phyloP scores from a whole-genome alignment of 2,113 vertebrate genomes.

The Typhlomys cinereus region DNA sequence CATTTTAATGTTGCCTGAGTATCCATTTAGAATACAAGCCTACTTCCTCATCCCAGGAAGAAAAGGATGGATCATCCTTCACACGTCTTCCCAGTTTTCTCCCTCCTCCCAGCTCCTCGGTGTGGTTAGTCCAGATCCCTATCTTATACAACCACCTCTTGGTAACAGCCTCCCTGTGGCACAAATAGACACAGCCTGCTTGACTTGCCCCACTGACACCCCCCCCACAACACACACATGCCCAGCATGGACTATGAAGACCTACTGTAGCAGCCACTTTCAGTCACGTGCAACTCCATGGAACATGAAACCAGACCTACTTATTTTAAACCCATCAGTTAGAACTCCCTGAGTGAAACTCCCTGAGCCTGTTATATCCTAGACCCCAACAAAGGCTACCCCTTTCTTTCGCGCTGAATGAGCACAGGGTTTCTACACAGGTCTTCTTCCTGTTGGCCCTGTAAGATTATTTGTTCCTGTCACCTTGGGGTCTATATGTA shows the following conservation, averaged over 20 bases:
- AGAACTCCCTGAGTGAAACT: background rate
- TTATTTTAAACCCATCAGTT: too few relatives aligned
- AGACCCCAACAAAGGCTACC: background rate
- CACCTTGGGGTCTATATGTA: background rate
- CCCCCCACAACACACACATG: background rate
- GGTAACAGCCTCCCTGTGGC: background rate
- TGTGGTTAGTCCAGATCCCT: background rate
- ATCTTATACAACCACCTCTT: background rate
- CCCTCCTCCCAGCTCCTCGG: background rate
- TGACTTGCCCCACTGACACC: too few relatives aligned
- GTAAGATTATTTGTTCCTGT: background rate
- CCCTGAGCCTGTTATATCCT: background rate
- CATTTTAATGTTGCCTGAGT: too few relatives aligned
- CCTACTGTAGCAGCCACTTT: background rate
- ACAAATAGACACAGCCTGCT: background rate
- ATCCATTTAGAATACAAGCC: background rate
- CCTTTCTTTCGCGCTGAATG: background rate
- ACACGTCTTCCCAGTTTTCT: background rate
- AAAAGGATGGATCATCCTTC: background rate
- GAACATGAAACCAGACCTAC: too few relatives aligned
- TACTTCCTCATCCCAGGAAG: background rate
- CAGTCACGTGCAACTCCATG: background rate
- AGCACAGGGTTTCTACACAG: background rate
- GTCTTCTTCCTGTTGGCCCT: background rate
- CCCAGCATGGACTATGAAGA: background rate